phyloP scores from a whole-genome alignment of 2,113 vertebrate species.

The Oryzias javanicus region DNA sequence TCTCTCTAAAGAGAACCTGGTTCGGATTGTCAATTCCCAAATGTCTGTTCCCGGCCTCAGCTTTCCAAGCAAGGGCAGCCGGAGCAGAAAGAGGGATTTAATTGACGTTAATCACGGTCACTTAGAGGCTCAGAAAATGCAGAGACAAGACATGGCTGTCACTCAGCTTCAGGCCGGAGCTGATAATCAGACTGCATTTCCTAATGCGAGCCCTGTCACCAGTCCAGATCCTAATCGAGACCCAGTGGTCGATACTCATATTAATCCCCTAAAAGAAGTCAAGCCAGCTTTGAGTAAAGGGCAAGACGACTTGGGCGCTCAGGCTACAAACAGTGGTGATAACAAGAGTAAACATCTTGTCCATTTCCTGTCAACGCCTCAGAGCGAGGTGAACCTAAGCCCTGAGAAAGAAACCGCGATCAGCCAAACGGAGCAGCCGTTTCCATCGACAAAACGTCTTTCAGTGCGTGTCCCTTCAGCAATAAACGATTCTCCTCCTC shows the following conservation, averaged over 20 bases:
- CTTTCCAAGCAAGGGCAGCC: conserved; percentile 70
- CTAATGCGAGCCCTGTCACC: conserved; percentile 55
- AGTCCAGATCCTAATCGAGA: conserved; percentile 56
- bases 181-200: conserved; percentile 71
- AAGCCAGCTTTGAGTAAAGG: conserved; percentile 43
- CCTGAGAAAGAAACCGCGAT: conserved; percentile 48
- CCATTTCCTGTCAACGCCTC: conserved; percentile 59
- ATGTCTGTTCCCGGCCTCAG: conserved; percentile 65
- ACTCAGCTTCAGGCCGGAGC: conserved; percentile 58
- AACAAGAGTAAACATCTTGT: conserved; percentile 63
- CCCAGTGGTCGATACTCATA: conserved; percentile 29
- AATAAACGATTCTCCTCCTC: conserved; percentile 52
- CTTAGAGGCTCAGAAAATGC: conserved; percentile 60
- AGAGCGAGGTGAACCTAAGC: conserved; percentile 58
- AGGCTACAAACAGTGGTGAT: conserved; percentile 27
- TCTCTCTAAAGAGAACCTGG: conserved; percentile 76
- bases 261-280: conserved; percentile 47
- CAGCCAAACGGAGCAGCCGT: conserved; percentile 56
- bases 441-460: conserved; percentile 60
- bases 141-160: conserved; percentile 64
- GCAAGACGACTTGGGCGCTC: conserved; percentile 43
- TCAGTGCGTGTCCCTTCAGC: conserved; percentile 42
- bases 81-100: conserved; percentile 78
- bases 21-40: conserved; percentile 78
- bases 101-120: conserved; percentile 74